Percentiles rank a stretch among this genome's conserved stretches.
These are phyloP conservation scores for Cassiopea xamachana DNA, from an alignment of 30 jellyfish, hydroid and myxozoan genomes.

Conservation along the genomic window DNA sequence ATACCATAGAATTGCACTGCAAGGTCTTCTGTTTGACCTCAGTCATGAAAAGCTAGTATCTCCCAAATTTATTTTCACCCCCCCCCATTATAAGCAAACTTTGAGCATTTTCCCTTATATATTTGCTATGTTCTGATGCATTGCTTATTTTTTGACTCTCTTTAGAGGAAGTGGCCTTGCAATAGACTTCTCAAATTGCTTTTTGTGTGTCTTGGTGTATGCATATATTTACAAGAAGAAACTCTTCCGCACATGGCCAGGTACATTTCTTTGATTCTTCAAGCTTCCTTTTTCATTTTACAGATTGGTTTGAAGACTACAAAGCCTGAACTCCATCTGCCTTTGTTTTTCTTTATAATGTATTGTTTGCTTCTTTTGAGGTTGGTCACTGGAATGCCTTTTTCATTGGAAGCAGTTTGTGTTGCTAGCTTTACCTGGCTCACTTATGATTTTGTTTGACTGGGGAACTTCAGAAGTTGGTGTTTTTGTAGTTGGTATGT, in stretches of 20 bases:
- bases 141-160: not conserved
- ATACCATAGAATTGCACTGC: too few relatives aligned
- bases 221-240: conserved; percentile 38
- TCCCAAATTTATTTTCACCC: too few relatives aligned
- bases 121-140: not conserved
- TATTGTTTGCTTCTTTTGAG: not conserved
- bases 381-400: conserved; percentile 77
- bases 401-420: conserved; percentile 62
- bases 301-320: not conserved
- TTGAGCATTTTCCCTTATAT: too few relatives aligned
- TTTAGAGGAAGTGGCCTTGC: conserved; percentile 64
- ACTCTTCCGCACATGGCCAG: conserved; percentile 59
- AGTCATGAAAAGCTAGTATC: too few relatives aligned
- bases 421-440: conserved; percentile 61
- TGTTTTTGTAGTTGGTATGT: conserved; percentile 57
- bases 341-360: not conserved
- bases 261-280: not conserved
- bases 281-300: not conserved
- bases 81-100: too few relatives aligned
- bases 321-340: not conserved
- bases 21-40: too few relatives aligned
- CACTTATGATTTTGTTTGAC: conserved; percentile 64
- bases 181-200: conserved; percentile 19
- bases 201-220: not conserved
- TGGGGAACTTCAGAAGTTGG: conserved; percentile 77